Base-by-base conservation (phyloP, 2,888 invertebrate species). In the Agrilus mali region DNA sequence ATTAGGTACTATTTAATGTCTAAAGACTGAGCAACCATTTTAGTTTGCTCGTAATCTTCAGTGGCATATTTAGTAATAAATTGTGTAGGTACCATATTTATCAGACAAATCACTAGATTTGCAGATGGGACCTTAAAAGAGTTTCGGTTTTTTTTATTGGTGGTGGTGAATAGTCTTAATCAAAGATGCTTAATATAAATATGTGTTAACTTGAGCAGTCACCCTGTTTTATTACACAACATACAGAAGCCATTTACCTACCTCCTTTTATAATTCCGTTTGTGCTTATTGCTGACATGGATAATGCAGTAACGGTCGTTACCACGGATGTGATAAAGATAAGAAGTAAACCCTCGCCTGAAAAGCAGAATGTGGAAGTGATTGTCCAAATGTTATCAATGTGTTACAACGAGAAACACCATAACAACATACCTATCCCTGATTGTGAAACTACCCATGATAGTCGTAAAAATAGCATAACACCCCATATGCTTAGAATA, bases 391-490 rank as follows among this genome's bases (percentile, higher is more conserved):
- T 13, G 5, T 5, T 13, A 13, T 7, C 4, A n/a, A n/a, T n/a
- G n/a, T n/a, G 14, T 16, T 14, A 15, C 8, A 8, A 14, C 5
- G 34, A 14, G 15, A 8, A 13, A 8, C 33, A 4, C 20, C 13
- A 20, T 33, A 69, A n/a, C n/a, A 33, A 46, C 70, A 73, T 71
- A 81, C 86, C 80, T 55, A 89, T 74, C 53, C 95, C 96, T 32
- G 94, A 86, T 68, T 95, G 90, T 10, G 88, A 97, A 2, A 95
- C 89, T 35, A 97, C 94, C 97, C 97, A 97, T 27, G 93, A 90
- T 43, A 97, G 77, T 14, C 96, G 80, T 46, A 96, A 75, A 67
- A 97, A 97, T 42, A 97, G 78, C 94, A 97, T 97, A 42, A 97
- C 96, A 45, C 97, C 96, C 89, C 95, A 97, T 56, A 97, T 96